Conservation (phyloP, 2,797 vertebrate genomes). For the Coregonus suidteri region DNA sequence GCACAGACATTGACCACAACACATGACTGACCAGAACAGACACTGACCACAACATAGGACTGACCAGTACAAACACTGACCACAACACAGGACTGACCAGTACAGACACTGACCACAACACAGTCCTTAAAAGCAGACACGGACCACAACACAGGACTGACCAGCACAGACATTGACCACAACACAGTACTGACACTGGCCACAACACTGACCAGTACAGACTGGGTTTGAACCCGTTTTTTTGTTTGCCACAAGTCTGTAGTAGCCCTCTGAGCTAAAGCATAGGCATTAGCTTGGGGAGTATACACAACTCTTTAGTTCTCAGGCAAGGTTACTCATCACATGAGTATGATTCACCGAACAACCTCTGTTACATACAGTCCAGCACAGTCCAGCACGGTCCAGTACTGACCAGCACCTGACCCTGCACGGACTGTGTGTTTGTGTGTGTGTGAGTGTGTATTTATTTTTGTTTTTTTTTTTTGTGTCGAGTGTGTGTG, state of each 20-base stretch:
- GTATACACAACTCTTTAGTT: too few species aligned
- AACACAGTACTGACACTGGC: not conserved
- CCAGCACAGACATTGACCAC: not conserved
- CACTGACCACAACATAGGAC: not conserved
- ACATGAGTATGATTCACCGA: too few species aligned
- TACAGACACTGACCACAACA: not conserved
- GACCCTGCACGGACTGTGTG: not conserved
- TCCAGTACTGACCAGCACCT: not conserved
- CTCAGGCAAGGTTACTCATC: too few species aligned
- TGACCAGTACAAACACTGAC: not conserved
- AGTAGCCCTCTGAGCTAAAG: too few species aligned
- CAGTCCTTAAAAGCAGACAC: not conserved
- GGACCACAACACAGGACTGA: not conserved
- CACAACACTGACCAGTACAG: not conserved
- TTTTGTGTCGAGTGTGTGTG: slow-evolving; percentile 24
- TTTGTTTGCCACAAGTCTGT: too few species aligned
- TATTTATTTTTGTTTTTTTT: slow-evolving; percentile 29
- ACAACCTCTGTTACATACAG: too few species aligned
- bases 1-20: not conserved
- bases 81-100: not conserved
- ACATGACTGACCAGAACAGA: not conserved
- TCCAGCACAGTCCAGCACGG: not conserved
- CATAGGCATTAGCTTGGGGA: too few species aligned
- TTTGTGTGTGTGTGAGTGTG: slow-evolving; percentile 32
- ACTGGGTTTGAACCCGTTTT: not conserved